A percentile compares a stretch with the other conserved stretches of the same genome.
These are phyloP conservation scores for Leptoclinus maculatus DNA, from an alignment of 2,797 vertebrate genomes.

Conservation along the genomic window DNA sequence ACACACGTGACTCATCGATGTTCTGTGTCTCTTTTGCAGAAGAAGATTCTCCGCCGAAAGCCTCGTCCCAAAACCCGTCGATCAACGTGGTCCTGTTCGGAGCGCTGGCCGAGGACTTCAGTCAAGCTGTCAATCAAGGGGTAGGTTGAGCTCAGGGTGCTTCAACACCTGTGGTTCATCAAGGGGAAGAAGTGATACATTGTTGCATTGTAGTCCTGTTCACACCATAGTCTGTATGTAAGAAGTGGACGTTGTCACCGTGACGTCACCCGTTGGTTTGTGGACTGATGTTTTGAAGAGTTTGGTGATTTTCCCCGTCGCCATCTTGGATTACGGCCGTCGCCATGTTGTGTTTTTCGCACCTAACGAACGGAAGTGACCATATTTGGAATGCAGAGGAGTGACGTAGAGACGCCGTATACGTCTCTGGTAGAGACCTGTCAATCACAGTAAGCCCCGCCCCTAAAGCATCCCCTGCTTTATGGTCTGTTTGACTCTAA, in stretches of 20 bases:
- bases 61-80: constrained; percentile 53
- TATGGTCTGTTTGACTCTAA: too few species aligned
- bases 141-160: constrained; percentile 51
- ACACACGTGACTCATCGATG: not conserved
- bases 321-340: too few species aligned
- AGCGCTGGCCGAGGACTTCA: constrained; percentile 78
- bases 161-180: not conserved
- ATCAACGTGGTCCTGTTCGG: constrained; percentile 79
- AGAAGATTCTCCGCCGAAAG: constrained; percentile 43
- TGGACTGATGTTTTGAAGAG: not conserved
- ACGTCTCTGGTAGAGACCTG: not conserved
- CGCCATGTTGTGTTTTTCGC: too few species aligned
- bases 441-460: not conserved
- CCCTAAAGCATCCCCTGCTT: too few species aligned
- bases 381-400: too few species aligned
- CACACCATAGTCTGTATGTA: not conserved
- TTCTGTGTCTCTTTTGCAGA: constrained; percentile 62
- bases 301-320: too few species aligned
- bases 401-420: too few species aligned
- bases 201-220: not conserved
- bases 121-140: constrained; percentile 68
- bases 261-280: not conserved
- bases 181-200: not conserved
- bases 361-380: not conserved
- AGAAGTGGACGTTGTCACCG: not conserved